phyloP scores from a whole-genome alignment of 2,888 invertebrate genomes.

The Yponomeuta plumbellus region DNA sequence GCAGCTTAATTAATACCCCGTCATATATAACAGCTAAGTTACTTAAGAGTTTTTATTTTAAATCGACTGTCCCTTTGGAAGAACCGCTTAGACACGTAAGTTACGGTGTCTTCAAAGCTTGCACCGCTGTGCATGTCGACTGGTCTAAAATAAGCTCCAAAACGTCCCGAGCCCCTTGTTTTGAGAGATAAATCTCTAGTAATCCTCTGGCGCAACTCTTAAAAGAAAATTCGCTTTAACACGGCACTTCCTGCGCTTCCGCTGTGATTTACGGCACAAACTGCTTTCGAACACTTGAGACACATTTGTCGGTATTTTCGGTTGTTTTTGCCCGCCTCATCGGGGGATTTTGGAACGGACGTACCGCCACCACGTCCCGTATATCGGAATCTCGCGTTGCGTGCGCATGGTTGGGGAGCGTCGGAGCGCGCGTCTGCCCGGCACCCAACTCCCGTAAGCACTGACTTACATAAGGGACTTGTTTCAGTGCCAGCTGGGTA shows the following conservation, averaged over 20 bases:
- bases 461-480: conserved; percentile 74
- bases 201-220: conserved; percentile 49
- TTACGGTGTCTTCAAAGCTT: conserved; percentile 42
- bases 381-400: neutral
- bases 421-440: conserved; percentile 5
- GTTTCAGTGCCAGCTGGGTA: conserved; percentile 55
- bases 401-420: neutral
- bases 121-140: conserved; percentile 46
- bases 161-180: conserved; percentile 37
- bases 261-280: conserved; percentile 32
- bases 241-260: conserved; percentile 37
- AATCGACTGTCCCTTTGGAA: conserved; percentile 41
- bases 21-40: conserved; percentile 48
- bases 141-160: conserved; percentile 47
- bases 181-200: conserved; percentile 48
- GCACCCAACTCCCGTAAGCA: conserved; percentile 34
- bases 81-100: conserved; percentile 43
- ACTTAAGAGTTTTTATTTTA: conserved; percentile 54
- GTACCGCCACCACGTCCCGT: neutral
- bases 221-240: conserved; percentile 43
- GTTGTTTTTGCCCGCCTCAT: neutral
- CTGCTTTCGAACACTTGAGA: conserved; percentile 20
- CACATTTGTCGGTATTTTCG: neutral
- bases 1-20: conserved; percentile 52
- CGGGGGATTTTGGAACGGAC: neutral